phyloP scores from a whole-genome alignment of 2,113 vertebrate species.

The Corythornis madagascariensis region DNA sequence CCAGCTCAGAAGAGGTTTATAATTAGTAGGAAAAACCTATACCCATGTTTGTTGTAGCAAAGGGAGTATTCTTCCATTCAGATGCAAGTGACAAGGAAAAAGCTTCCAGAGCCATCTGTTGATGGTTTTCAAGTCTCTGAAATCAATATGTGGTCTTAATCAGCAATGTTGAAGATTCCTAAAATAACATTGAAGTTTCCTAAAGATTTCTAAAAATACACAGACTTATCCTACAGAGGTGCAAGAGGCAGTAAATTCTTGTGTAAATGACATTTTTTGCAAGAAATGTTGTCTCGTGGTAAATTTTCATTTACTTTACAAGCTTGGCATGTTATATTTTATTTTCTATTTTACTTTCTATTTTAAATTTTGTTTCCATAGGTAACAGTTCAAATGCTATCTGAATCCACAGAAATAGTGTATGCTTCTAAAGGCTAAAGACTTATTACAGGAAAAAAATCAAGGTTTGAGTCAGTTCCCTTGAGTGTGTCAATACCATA shows the following conservation, averaged over 20 bases:
- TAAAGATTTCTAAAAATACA: background rate
- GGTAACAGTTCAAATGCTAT: background rate
- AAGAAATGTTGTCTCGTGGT: background rate
- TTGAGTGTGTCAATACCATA: accelerated
- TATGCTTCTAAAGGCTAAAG: background rate
- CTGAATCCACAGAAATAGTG: background rate
- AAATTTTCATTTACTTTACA: background rate
- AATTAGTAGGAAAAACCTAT: background rate
- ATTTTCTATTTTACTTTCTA: background rate
- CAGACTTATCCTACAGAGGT: background rate
- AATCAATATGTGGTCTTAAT: background rate
- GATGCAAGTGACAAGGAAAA: background rate
- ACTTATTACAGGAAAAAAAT: background rate
- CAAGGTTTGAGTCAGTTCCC: background rate
- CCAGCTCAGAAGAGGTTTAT: background rate
- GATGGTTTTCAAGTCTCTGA: background rate
- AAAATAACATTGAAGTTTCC: background rate
- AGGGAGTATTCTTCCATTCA: background rate
- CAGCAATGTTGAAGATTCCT: background rate
- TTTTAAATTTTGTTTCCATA: background rate
- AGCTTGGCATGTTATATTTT: background rate
- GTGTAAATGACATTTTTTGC: background rate
- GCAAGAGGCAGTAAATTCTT: background rate
- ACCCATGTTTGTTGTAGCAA: accelerated
- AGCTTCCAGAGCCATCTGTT: background rate